phyloP scores from a whole-genome alignment of 1,140 invertebrate species.

The Triops longicaudatus region DNA sequence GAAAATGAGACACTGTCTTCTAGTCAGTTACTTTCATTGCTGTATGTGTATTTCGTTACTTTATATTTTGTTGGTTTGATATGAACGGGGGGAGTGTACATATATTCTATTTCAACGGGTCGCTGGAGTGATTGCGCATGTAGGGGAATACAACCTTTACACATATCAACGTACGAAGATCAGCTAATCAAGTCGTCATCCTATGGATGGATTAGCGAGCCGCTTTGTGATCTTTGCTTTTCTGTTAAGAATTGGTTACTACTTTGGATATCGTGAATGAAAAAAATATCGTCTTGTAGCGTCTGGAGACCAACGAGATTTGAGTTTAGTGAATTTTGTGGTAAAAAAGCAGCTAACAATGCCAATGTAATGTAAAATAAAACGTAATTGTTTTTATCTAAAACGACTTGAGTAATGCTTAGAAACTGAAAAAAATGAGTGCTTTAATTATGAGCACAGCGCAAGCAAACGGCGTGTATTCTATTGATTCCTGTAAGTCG shows the following conservation, averaged over 20 bases:
- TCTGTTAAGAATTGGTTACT: constrained; percentile 1
- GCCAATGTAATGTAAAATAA: neutral
- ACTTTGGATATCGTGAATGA: neutral
- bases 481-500: too few species aligned
- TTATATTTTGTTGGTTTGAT: neutral
- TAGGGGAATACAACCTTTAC: constrained; percentile 8
- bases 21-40: neutral
- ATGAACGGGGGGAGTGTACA: neutral
- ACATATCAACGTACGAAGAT: neutral
- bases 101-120: neutral
- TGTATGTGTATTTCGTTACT: constrained; percentile 5
- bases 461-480: too few species aligned
- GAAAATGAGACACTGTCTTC: neutral
- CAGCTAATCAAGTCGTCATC: neutral
- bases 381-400: neutral
- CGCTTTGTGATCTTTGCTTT: neutral
- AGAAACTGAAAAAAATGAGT: neutral
- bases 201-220: neutral
- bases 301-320: neutral
- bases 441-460: too few species aligned
- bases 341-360: neutral
- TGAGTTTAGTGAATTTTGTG: neutral
- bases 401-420: neutral
- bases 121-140: neutral
- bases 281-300: neutral